Percentiles rank a stretch among this genome's conserved stretches.
Conservation (phyloP, 2,113 vertebrate species). For the Larimichthys polyactis region DNA sequence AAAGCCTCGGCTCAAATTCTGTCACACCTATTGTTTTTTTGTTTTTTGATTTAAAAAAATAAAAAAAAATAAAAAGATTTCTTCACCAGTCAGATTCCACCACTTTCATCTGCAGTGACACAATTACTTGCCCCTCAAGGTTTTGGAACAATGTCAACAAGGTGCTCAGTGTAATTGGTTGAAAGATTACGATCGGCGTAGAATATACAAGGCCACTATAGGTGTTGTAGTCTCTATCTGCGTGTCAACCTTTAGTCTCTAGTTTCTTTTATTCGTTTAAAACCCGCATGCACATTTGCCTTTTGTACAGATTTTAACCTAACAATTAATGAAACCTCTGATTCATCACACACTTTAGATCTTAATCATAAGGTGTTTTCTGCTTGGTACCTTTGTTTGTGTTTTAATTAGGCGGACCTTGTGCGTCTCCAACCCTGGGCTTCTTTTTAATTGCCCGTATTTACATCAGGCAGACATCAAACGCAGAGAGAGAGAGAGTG, state of each 20-base stretch:
- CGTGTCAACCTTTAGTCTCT: slow-evolving; percentile 72
- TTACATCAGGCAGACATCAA: slow-evolving; percentile 96
- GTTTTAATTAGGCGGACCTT: slow-evolving; percentile 97
- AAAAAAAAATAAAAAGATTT: slow-evolving; percentile 24
- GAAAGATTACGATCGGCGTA: slow-evolving; percentile 52
- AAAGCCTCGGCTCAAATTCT: slow-evolving; percentile 61
- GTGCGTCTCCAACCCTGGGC: slow-evolving; percentile 90
- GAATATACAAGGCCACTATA: slow-evolving; percentile 77
- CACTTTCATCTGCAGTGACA: slow-evolving; percentile 42
- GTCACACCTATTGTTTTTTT: slow-evolving; percentile 71
- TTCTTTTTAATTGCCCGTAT: slow-evolving; percentile 95
- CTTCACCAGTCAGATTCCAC: slow-evolving; percentile 51
- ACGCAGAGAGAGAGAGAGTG: slow-evolving; percentile 86
- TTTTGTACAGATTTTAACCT: slow-evolving; percentile 91
- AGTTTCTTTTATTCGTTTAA: slow-evolving; percentile 85
- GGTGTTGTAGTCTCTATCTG: slow-evolving; percentile 67
- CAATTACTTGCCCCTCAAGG: slow-evolving; percentile 61
- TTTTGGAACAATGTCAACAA: slow-evolving; percentile 56
- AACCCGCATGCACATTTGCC: slow-evolving; percentile 86
- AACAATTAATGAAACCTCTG: slow-evolving; percentile 92
- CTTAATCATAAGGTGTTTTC: slow-evolving; percentile 93
- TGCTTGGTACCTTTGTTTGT: slow-evolving; percentile 94
- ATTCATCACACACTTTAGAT: slow-evolving; percentile 94
- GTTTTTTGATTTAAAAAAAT: slow-evolving; percentile 8
- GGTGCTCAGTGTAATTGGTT: slow-evolving; percentile 64